Base-by-base conservation (phyloP, 1,140 invertebrate species). In the Apis cerana region DNA sequence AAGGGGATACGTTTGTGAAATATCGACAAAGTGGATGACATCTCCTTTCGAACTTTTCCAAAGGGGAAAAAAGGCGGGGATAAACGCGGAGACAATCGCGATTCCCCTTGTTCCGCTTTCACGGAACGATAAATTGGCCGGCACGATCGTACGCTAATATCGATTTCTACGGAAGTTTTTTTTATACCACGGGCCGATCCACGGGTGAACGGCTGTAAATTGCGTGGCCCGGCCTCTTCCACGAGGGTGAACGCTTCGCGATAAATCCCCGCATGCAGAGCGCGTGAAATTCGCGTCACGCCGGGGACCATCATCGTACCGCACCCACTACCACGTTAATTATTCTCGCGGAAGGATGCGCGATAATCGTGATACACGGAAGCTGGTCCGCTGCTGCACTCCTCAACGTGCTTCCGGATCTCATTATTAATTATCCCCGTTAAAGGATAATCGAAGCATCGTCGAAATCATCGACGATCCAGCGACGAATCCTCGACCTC, bases 201-300 rank as follows among this genome's bases (percentile, higher is more conserved):
- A n/a, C 21, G 52, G 19, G 23, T 1, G 50, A n/a, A 4, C 71
- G 68, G 61, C 33, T 61, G 71, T 13, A 52, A 59, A 74, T 58
- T 27, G 4, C 75, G 65, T 27, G 58, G 10, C 56, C 54, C 58
- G 50, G 68, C 33, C 80, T 54, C 86, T 81, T 77, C 68, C 27
- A 76, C 33, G 11, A 19, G 62, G 12, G 75, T 65, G 69, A 86
- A 83, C 84, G 77, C 48, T 83, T 75, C 67, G 69, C 61, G 85
- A 80, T 87, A 86, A 86, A 87, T 87, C 79, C 72, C 71, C 52
- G 75, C 23, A 50, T 56, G 77, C 82, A 62, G 59, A 59, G 67
- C 82, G 23, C 74, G 43, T 81, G 74, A 70, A 81, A 79, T 81
- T 71, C 61, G 54, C 52, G 59, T 75, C 67, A 83, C 76, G 52